Evolutionary conservation across 1,140 invertebrate species (phyloP), one percentile per base, ranked within the genome.

Genomic region (Argopecten irradians): DNA sequence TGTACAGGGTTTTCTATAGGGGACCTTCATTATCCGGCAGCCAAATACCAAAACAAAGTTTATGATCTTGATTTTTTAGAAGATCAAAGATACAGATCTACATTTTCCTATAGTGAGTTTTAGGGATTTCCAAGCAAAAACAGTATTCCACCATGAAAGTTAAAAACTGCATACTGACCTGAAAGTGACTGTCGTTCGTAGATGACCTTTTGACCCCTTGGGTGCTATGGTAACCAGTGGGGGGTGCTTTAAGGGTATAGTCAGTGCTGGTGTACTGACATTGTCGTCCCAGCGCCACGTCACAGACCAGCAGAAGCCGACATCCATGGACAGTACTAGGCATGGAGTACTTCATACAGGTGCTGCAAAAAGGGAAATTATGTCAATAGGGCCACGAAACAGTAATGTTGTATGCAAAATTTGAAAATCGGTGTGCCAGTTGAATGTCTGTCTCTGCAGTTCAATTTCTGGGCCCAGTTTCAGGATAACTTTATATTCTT

Each of bases 161-260:
- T 71, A 71, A 71, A 0, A 71, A 0, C n/a, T 83, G 5, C 19
- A 36, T 84, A 16, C 71, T 55, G 89, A 94, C 93, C 86, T 91
- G 55, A 93, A 95, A 95, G 14, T 90, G 39, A 33, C 92, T 94
- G 14, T 83, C 19, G 13, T 88, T 88, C 13, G 93, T 89, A 13
- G 85, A n/a, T 41, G 88, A 88, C 34, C 41, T 86, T 71, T 91
- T 93, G 33, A 95, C 93, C 71, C 95, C 95, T 91, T 93, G 93
- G 34, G 93, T 92, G 86, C 95, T 95, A 88, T 95, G 83, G 90
- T 93, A 95, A 5, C 94, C 95, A 55, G 91, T 87, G 71, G 95
- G 95, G 82, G 95, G 91, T 33, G 84, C 82, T 34, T 34, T 93
- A 32, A 95, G 89, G 19, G 86, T 87, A 7, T 84, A 46, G 71